Evolutionary conservation across 2,797 vertebrate species (phyloP), one percentile per base, ranked within the genome.

Genomic region (Anableps anableps): DNA sequence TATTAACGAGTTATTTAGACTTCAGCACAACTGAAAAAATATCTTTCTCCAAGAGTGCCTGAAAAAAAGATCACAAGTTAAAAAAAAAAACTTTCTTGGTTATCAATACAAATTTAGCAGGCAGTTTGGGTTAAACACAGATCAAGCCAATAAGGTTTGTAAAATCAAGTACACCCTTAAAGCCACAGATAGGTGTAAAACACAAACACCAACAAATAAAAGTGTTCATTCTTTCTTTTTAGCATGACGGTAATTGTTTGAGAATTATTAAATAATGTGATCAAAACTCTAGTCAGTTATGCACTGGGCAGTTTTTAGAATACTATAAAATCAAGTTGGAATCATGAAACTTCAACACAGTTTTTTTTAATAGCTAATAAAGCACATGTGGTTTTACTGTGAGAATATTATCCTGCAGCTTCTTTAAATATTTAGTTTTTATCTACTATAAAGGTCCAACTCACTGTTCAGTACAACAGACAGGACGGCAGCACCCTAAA

Each of bases 1-100:
- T 66, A 71, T 7, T 4, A 8, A 74, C 47, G 3, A 76, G 60
- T 55, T 50, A 36, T 38, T 64, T 21, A 47, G 19, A 47, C 34
- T 50, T 38, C 31, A 73, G 72, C 34, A 62, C 53, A 64, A 45
- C 8, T 71, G 55, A 75, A 48, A 70, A 29, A 71, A 73, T 53
- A 72, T 55, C 68, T 71, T 66, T 72, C 41, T 51, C 64, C 64
- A 43, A 43, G 8, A 43, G 8, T 10, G 8, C n/a, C n/a, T n/a
- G n/a, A n/a, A n/a, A n/a, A n/a, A n/a, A n/a, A n/a, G n/a, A n/a
- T n/a, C n/a, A n/a, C n/a, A n/a, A n/a, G n/a, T n/a, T n/a, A 51
- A 51, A 51, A 47, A 45, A 45, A 50, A 19, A 60, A 17, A 7
- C 16, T 4, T 5, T 16, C 5, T 17, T 31, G 14, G 4, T 2